Evolutionary conservation across 1,140 invertebrate species (phyloP).

Genomic region (Drosophila nigromelanica): DNA sequence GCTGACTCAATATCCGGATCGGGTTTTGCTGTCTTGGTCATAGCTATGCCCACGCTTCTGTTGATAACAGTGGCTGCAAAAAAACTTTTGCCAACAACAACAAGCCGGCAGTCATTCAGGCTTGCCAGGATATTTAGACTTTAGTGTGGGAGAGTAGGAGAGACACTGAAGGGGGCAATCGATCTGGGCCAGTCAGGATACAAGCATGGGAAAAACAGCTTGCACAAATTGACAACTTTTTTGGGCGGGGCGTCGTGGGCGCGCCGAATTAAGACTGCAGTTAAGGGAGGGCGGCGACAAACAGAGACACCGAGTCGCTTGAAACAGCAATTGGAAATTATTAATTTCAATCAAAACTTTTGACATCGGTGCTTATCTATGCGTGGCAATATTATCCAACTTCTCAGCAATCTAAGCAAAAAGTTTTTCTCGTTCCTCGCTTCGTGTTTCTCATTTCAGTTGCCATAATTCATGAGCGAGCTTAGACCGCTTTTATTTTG

Average conservation of each 20-base stretch:
- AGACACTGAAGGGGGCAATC: slow-evolving; percentile 19
- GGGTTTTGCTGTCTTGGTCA: slow-evolving; percentile 3
- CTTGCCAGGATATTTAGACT: slow-evolving; percentile 65
- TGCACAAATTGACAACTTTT: slow-evolving; percentile 63
- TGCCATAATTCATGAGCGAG: slow-evolving; percentile 29
- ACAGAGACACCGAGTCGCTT: slow-evolving; percentile 13
- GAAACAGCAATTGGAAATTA: slow-evolving; percentile 71
- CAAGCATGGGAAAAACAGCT: slow-evolving; percentile 37
- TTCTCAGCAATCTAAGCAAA: slow-evolving; percentile 45
- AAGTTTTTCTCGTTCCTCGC: slow-evolving; percentile 47
- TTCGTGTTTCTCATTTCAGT: slow-evolving; percentile 30
- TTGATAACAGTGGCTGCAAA: slow-evolving; percentile 32
- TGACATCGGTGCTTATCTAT: slow-evolving; percentile 70
- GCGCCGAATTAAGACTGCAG: not conserved
- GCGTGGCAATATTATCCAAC: slow-evolving; percentile 55
- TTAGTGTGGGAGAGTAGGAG: slow-evolving; percentile 36
- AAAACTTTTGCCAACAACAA: slow-evolving; percentile 51
- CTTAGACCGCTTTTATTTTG: slow-evolving; percentile 46
- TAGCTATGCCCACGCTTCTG: slow-evolving; percentile 6
- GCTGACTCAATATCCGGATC: slow-evolving; percentile 67
- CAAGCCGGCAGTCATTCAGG: slow-evolving; percentile 52
- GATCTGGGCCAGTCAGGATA: slow-evolving; percentile 4
- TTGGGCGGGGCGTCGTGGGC: not conserved
- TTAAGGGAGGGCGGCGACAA: not conserved
- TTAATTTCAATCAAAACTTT: slow-evolving; percentile 79